Conservation (phyloP, 2,888 invertebrate genomes). For the Pediacus dermestoides region DNA sequence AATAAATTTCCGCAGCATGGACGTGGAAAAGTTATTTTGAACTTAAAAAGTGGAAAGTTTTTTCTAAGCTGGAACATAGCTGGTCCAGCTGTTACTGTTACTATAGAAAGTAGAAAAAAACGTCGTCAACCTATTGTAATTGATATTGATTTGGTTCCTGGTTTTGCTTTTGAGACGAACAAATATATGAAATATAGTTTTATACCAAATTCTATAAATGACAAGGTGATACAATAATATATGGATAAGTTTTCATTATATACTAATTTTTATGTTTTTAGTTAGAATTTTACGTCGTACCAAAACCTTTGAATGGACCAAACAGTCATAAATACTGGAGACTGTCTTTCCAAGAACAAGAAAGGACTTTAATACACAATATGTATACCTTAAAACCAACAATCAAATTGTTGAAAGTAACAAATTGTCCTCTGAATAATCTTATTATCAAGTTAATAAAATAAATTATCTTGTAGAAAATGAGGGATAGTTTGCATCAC, state of each 20-base stretch:
- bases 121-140: too few relatives aligned
- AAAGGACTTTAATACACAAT: slow-evolving; percentile 52
- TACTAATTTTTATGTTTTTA: too few relatives aligned
- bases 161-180: slow-evolving; percentile 50
- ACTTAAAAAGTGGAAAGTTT: too few relatives aligned
- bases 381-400: slow-evolving; percentile 50
- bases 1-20: slow-evolving; percentile 41
- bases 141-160: slow-evolving; percentile 56
- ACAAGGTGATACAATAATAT: too few relatives aligned
- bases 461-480: slow-evolving; percentile 45
- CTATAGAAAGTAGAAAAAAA: slow-evolving; percentile 29
- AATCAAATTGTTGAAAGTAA: slow-evolving; percentile 49
- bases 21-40: slow-evolving; percentile 12
- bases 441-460: not conserved
- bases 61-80: too few relatives aligned
- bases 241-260: too few relatives aligned
- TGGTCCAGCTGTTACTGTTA: slow-evolving; percentile 55
- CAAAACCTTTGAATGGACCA: slow-evolving; percentile 55
- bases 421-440: too few relatives aligned
- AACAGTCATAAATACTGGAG: slow-evolving; percentile 57
- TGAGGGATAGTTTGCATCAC: slow-evolving; percentile 52
- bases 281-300: slow-evolving; percentile 53
- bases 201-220: slow-evolving; percentile 28
- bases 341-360: slow-evolving; percentile 57
- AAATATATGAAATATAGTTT: slow-evolving; percentile 49